Conservation (phyloP, 2,797 vertebrate species). For the Phyllotis vaccarum region DNA sequence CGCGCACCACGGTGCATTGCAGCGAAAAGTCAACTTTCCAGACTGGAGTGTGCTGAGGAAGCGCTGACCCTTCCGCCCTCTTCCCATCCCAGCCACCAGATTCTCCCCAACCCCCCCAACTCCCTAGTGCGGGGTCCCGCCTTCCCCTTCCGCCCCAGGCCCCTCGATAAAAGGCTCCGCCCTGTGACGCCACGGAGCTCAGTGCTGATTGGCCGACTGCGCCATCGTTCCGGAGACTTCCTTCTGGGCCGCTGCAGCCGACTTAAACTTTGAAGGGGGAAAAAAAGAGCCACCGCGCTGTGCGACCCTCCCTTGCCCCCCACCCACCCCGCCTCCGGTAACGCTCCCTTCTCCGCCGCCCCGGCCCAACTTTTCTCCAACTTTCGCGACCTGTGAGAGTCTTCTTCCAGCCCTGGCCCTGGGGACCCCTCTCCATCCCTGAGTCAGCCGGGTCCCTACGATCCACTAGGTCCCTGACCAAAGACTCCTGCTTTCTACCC, state of each 20-base stretch:
- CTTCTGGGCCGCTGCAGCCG: constrained; percentile 84
- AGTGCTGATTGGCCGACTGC: constrained; percentile 86
- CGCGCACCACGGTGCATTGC: background rate
- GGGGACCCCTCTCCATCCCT: constrained; percentile 61
- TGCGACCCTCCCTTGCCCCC: constrained; percentile 38
- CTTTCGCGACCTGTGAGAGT: constrained; percentile 61
- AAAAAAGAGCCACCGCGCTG: constrained; percentile 47
- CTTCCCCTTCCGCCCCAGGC: constrained; percentile 75
- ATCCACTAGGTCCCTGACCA: constrained; percentile 29
- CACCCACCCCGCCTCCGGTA: constrained; percentile 46
- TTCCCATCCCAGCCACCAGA: background rate
- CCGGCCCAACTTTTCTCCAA: constrained; percentile 48
- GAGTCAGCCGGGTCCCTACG: background rate
- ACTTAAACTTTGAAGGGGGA: constrained; percentile 83
- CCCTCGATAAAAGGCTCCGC: constrained; percentile 13
- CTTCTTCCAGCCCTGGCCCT: constrained; percentile 60
- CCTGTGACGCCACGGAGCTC: constrained; percentile 66
- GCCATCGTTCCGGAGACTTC: constrained; percentile 91
- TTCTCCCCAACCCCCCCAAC: background rate
- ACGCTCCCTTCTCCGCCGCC: constrained; percentile 54
- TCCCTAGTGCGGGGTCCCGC: background rate
- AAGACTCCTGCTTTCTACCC: background rate
- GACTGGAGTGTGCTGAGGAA: background rate
- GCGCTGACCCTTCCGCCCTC: background rate
- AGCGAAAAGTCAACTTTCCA: constrained; percentile 41